These are phyloP conservation scores for Machaerirhynchus nigripectus DNA, from an alignment of 2,113 vertebrate species.

Conservation along the genomic window DNA sequence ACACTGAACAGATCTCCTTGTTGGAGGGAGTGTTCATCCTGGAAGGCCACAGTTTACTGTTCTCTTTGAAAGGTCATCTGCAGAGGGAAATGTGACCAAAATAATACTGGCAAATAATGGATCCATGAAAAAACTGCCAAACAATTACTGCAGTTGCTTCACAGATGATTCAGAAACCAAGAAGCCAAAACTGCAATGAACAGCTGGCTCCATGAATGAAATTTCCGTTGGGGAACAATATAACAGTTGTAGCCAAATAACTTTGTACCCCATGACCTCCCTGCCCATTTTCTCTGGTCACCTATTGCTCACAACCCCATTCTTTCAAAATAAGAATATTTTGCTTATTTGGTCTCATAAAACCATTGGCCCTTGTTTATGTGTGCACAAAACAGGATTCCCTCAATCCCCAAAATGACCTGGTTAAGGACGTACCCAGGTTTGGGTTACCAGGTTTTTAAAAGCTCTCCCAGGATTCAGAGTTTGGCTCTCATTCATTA, in stretches of 20 bases:
- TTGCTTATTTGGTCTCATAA: not conserved
- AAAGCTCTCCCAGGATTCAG: not conserved
- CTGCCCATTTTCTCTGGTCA: not conserved
- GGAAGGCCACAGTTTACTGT: not conserved
- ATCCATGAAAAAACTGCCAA: not conserved
- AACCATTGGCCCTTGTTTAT: not conserved
- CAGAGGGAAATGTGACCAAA: not conserved
- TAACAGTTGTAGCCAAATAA: not conserved
- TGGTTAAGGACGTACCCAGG: not conserved
- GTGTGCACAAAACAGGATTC: not conserved
- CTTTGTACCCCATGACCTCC: not conserved
- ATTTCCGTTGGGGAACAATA: conserved; percentile 11
- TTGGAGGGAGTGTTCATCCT: not conserved
- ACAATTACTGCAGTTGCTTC: not conserved
- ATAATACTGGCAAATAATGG: not conserved
- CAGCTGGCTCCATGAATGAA: not conserved
- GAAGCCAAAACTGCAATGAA: not conserved
- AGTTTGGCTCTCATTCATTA: not conserved
- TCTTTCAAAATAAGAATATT: not conserved
- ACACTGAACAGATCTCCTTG: not conserved
- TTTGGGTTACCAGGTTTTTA: not conserved
- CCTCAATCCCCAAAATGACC: not conserved
- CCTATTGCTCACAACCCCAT: not conserved
- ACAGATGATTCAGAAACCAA: conserved; percentile 27
- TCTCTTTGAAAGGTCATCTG: not conserved